Evolutionary conservation across 1,140 invertebrate genomes (phyloP).

Genomic region (Neotoxoptera formosana): DNA sequence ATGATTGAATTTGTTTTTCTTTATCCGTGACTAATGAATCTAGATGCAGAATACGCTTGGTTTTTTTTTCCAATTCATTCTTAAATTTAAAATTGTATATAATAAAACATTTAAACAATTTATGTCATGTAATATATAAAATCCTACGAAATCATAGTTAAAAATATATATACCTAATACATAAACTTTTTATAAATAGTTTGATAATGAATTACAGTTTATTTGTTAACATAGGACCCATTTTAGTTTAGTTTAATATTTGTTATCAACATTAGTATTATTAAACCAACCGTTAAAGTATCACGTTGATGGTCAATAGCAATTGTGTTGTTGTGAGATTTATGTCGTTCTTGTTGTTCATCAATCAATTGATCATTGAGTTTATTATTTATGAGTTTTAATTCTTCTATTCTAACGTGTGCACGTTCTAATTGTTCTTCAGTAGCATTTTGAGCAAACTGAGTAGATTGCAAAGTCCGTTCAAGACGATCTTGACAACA

Average conservation of each 20-base stretch:
- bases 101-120: neutral
- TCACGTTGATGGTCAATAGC: constrained; percentile 41
- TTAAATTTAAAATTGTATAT: neutral
- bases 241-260: neutral
- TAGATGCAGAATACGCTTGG: constrained; percentile 16
- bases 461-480: constrained; percentile 43
- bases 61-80: constrained; percentile 49
- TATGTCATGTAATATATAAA: neutral
- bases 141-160: neutral
- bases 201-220: neutral
- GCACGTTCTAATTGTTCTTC: constrained; percentile 56
- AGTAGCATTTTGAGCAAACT: constrained; percentile 49
- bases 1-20: constrained; percentile 37
- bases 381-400: constrained; percentile 46
- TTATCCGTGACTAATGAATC: constrained; percentile 39
- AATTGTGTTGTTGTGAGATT: constrained; percentile 26
- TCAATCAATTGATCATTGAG: constrained; percentile 42
- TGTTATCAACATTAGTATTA: neutral
- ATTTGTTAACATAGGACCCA: neutral
- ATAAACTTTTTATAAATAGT: neutral
- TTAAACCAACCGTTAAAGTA: constrained; percentile 25
- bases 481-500: constrained; percentile 36
- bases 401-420: constrained; percentile 45
- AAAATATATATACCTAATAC: neutral
- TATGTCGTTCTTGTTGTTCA: constrained; percentile 50